Evolutionary conservation across 2,113 vertebrate species (phyloP), one percentile per base, ranked within the genome.

Genomic region (Glareola pratincola): DNA sequence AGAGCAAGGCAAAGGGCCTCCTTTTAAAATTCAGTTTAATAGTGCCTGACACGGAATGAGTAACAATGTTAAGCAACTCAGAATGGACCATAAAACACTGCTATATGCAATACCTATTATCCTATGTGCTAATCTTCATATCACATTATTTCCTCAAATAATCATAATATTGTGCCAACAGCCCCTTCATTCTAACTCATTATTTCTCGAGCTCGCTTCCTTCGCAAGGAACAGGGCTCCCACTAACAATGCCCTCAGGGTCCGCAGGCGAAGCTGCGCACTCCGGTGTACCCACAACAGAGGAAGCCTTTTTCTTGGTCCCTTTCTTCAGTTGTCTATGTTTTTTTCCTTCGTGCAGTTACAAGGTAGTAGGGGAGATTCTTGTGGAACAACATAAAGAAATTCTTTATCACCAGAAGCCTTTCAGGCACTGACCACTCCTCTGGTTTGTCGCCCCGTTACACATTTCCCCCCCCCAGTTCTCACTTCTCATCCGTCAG

Each of bases 151-250:
- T 97, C 92, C 97, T 97, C 85, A 88, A 92, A 87, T 95, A 98
- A 95, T 97, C 96, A 91, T 84, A 97, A 97, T 94, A 90, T 89
- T 94, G 88, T 96, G 90, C 94, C 97, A 96, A 95, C 95, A 94
- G 77, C 50, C 89, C 73, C 69, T 91, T 95, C 74, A 80, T 94
- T 92, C 92, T 63, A 71, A n/a, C 74, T 84, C 92, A 87, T 96
- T 94, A 91, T 78, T 96, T 85, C 80, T 93, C 2, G 12, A 66
- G 39, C 85, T 94, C 95, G 83, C 51, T 96, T 94, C 88, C 77
- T 72, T 96, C 79, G 30, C 54, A 69, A 92, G 89, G 63, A 96
- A 51, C n/a, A 54, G 51, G 19, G 75, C 96, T 97, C 47, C 8
- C 59, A 36, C 87, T 92, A 97, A 97, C 91, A 85, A 96, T 62